Base-by-base conservation (phyloP, 2,113 vertebrate genomes). In the Rousettus leschenaultii region DNA sequence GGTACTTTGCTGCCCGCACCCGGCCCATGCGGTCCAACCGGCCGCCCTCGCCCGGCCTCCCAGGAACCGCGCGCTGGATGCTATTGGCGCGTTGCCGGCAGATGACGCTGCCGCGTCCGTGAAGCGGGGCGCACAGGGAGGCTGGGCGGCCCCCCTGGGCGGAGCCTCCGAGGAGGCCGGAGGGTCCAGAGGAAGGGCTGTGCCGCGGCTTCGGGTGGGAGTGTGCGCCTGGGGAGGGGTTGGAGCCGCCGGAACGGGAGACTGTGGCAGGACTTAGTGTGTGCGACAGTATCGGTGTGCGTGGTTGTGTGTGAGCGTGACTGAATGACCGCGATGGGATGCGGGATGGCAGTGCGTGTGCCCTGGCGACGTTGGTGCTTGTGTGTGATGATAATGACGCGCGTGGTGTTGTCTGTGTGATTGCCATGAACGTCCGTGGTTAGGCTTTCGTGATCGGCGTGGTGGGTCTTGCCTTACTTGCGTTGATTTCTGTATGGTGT, bases 1-100 rank as follows among this genome's bases (percentile, higher is more conserved):
- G 33, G 43, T 83, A 40, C 1, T 7, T 8, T 1, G 9, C 33
- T 35, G 5, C 12, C 12, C 0, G 35, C 15, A 0, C 2, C 0
- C 33, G 35, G 30, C 1, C 2, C 2, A 2, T n/a, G 9, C 9
- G 3, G 22, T 7, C 7, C 19, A 6, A 53, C 2, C 1, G 2
- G 68, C 59, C 8, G 1, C 35, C 40, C 75, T 74, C 61, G 0
- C 38, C 7, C 5, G 1, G 19, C 9, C 16, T 65, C 33, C 51
- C 51, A 9, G 74, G 48, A 19, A 21, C 53, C 2, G 68, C 6
- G 55, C 14, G 16, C 57, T 30, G 66, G n/a, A 15, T 53, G 61
- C 35, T 65, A 48, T 1, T n/a, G 63, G 12, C 51, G n/a, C 30
- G 22, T 14, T 57, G 68, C 51, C 26, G 30, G 77, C 66, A 35